Conservation (phyloP, 1,140 invertebrate genomes). For the Dendroctonus valens region DNA sequence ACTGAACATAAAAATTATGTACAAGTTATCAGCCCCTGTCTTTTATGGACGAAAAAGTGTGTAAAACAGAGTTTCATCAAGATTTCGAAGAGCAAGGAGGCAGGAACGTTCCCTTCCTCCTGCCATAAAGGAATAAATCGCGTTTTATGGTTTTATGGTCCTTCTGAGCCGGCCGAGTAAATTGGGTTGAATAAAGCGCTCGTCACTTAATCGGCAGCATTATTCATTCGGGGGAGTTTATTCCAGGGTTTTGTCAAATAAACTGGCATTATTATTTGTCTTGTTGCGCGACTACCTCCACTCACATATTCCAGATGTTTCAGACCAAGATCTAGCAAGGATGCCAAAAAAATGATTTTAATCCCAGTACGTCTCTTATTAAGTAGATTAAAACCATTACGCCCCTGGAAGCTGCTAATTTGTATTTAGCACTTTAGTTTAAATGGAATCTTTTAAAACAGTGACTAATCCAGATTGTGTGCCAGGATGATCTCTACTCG, state of each 20-base stretch:
- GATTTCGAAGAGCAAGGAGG: slow-evolving; percentile 9
- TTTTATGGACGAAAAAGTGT: slow-evolving; percentile 5
- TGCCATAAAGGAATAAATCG: slow-evolving; percentile 51
- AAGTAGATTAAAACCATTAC: too few species aligned
- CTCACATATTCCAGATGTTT: background rate
- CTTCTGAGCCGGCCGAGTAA: slow-evolving; percentile 41
- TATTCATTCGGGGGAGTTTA: slow-evolving; percentile 37
- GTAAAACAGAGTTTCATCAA: slow-evolving; percentile 29
- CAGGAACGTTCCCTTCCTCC: slow-evolving; percentile 16
- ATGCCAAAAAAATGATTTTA: too few species aligned
- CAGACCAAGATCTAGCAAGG: background rate
- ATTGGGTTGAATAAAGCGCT: slow-evolving; percentile 43
- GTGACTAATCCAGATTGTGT: too few species aligned
- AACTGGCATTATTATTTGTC: slow-evolving; percentile 28
- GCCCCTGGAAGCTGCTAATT: too few species aligned
- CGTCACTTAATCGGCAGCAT: slow-evolving; percentile 40
- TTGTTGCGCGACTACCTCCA: background rate
- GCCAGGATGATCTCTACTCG: too few species aligned
- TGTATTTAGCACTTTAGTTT: too few species aligned
- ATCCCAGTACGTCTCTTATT: too few species aligned
- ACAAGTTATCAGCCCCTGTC: too few species aligned
- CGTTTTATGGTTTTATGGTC: slow-evolving; percentile 51
- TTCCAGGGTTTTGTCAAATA: slow-evolving; percentile 30
- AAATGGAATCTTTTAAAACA: too few species aligned
- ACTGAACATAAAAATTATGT: background rate